phyloP scores from a whole-genome alignment of 2,888 invertebrate genomes.

The Phengaris arion region DNA sequence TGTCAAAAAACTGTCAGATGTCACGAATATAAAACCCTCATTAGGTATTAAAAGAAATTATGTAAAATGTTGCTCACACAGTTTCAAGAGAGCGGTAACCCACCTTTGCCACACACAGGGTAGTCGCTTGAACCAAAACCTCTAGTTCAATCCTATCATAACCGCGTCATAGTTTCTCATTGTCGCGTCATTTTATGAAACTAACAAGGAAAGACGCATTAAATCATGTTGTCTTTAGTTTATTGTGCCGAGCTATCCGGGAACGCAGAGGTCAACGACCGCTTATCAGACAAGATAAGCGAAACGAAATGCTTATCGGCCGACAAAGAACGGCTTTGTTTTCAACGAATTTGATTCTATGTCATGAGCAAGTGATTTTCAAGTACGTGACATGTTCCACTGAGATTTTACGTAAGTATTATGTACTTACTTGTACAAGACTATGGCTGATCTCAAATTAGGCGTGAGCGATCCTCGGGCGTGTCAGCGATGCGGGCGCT shows the following conservation, averaged over 20 bases:
- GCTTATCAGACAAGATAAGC: conserved; percentile 71
- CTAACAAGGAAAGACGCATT: conserved; percentile 33
- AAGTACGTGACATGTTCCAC: conserved; percentile 15
- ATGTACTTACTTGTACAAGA: no score
- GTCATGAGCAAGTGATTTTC: conserved; percentile 36
- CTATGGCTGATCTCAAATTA: no score
- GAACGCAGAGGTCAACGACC: conserved; percentile 65
- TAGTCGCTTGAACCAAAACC: no score
- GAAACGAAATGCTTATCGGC: conserved; percentile 65
- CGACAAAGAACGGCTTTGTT: conserved; percentile 72
- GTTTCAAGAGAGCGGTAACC: no score
- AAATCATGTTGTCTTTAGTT: conserved; percentile 45
- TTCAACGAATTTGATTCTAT: conserved; percentile 62
- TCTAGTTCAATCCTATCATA: background rate
- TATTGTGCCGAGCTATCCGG: conserved; percentile 54
- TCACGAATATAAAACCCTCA: no score
- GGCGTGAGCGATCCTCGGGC: no score
- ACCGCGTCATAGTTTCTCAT: background rate
- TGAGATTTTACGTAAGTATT: background rate
- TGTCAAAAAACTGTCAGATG: no score
- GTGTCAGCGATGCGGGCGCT: no score
- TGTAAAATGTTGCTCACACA: no score
- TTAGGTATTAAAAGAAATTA: no score
- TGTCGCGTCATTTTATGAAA: background rate
- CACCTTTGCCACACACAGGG: no score